Base-by-base conservation (phyloP, 2,797 vertebrate species). In the Anniella stebbinsi region DNA sequence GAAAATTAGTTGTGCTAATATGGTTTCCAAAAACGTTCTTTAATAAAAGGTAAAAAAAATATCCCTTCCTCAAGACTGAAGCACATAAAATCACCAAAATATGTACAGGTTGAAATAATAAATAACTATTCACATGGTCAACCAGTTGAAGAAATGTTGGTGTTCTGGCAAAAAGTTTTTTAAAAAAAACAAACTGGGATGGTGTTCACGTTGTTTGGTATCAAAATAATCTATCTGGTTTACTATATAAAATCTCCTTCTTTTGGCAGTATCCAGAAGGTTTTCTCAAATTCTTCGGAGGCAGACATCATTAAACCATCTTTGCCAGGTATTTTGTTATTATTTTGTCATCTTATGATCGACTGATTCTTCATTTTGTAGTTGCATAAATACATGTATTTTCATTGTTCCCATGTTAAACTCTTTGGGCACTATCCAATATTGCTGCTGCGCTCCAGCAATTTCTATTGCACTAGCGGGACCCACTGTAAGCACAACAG, bases 251-350 rank as follows among this genome's bases (percentile, higher is more conserved):
- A 86, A 67, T 87, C 63, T 92, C 93, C 76, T 95, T 93, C 89
- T 83, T n/a, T 88, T 95, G 95, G 63, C 96, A 99, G 99, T 99
- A 95, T 99, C 99, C 33, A 98, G 99, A 97, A 98, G 99, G 97
- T 99, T 99, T 97, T 99, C 99, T 91, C 99, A 99, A 97, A 98
- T 99, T 96, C 98, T 99, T 89, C 98, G 99, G 93, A 98, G 99
- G 90, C 99, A 99, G 92, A 99, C 99, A 4, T 99, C 99, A 51
- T 97, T 99, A 97, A 99, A 99, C 95, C 99, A 99, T 96, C 99
- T 99, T 54, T 99, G 99, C 95, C 99, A 99, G 98, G 99, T 99
- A 98, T 93, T 80, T 94, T 60, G 23, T 72, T 60, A 76, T 45
- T 48, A 51, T 15, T 69, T n/a, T 93, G 85, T 92, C 3, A 1